phyloP scores from a whole-genome alignment of 2,113 vertebrate genomes.

The Acinonyx jubatus region DNA sequence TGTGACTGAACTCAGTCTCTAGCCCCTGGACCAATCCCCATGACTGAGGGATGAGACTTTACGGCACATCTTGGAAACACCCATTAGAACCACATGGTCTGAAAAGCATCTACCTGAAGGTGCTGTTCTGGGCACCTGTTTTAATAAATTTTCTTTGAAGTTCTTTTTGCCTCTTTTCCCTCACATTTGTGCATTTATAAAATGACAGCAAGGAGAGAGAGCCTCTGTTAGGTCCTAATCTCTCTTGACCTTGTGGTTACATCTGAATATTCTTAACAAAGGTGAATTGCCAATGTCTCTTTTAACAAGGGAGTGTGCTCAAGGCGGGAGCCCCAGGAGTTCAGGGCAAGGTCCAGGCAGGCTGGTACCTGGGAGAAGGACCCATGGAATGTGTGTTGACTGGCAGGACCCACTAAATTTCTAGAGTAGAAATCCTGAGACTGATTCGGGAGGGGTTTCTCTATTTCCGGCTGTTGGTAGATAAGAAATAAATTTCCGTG shows the following conservation, averaged over 20 bases:
- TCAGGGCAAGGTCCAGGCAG: background rate
- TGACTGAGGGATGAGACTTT: background rate
- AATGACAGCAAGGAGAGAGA: background rate
- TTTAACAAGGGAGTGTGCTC: background rate
- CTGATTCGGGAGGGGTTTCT: constrained; percentile 15
- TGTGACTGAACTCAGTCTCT: background rate
- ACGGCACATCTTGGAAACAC: background rate
- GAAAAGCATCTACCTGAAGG: background rate
- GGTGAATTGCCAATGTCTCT: background rate
- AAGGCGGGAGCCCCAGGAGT: background rate
- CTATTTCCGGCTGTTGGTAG: background rate
- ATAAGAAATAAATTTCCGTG: constrained; percentile 38
- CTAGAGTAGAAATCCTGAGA: background rate
- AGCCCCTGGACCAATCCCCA: background rate
- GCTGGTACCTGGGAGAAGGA: too few species aligned
- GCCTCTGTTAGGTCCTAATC: background rate
- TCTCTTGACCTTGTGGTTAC: background rate
- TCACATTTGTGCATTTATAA: background rate
- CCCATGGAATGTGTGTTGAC: background rate
- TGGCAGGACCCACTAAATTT: background rate
- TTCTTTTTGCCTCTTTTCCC: background rate
- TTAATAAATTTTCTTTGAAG: background rate
- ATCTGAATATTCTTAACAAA: constrained; percentile 10
- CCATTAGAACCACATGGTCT: background rate
- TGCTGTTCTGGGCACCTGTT: background rate